These are phyloP conservation scores for Melieria picta DNA, from an alignment of 2,888 invertebrate genomes.

Conservation along the genomic window DNA sequence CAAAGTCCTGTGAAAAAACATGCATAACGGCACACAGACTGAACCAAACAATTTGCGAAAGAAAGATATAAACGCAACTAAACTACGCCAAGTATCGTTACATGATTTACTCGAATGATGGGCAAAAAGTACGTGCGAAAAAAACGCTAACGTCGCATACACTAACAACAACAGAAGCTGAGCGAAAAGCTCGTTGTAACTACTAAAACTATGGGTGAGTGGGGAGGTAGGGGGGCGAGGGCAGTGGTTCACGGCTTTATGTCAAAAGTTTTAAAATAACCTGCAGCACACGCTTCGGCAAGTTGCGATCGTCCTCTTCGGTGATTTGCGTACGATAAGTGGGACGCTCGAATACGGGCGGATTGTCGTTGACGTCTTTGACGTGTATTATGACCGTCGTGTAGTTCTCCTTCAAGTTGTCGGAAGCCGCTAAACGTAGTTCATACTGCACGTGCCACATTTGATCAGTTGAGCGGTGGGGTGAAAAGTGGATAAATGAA, in stretches of 20 bases:
- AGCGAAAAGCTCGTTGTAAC: background rate
- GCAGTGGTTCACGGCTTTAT: background rate
- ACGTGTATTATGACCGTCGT: conserved; percentile 97
- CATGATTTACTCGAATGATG: background rate
- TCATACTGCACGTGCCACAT: conserved; percentile 76
- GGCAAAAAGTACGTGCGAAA: too few relatives aligned
- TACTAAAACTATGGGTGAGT: too few relatives aligned
- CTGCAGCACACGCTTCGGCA: conserved; percentile 93
- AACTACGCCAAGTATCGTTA: background rate
- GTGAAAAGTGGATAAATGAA: too few relatives aligned
- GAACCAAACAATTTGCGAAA: conserved; percentile 1
- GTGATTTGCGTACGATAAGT: conserved; percentile 96
- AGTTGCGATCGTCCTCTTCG: conserved; percentile 93
- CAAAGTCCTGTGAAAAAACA: too few relatives aligned
- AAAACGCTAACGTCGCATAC: too few relatives aligned
- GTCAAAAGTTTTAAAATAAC: conserved; percentile 64
- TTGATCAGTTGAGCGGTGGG: too few relatives aligned
- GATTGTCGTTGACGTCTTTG: conserved; percentile 98
- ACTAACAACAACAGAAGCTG: background rate
- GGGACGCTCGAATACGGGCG: conserved; percentile 94
- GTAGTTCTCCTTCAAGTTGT: conserved; percentile 96
- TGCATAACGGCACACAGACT: background rate
- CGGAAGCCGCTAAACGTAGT: conserved; percentile 91
- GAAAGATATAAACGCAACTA: background rate
- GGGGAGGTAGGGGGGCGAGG: background rate